phyloP scores from a whole-genome alignment of 2,113 vertebrate genomes.

The Oryzias celebensis region DNA sequence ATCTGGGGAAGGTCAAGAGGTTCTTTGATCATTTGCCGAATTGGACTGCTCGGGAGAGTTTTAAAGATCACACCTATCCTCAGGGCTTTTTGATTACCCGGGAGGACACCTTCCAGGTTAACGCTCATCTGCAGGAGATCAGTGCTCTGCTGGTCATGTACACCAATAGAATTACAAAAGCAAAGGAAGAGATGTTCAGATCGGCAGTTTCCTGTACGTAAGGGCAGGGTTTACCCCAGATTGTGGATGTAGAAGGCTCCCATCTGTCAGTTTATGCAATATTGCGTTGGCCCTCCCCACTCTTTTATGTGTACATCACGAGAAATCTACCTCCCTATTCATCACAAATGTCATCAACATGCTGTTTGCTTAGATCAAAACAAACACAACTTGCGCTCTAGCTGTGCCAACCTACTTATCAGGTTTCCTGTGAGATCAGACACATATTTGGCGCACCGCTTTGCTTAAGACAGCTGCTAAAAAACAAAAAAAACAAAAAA shows the following conservation, averaged over 20 bases:
- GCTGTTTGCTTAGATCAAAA: conserved; percentile 43
- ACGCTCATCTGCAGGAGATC: conserved; percentile 49
- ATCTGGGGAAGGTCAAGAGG: conserved; percentile 3
- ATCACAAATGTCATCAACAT: conserved; percentile 27
- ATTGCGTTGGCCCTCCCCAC: conserved; percentile 31
- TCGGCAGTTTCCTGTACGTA: conserved; percentile 9
- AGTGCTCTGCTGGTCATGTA: conserved; percentile 6
- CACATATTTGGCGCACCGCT: conserved; percentile 25
- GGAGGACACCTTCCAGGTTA: conserved; percentile 34
- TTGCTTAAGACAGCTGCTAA: not conserved
- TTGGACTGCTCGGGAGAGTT: conserved; percentile 43
- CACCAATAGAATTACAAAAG: conserved; percentile 16
- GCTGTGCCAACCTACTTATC: conserved; percentile 11
- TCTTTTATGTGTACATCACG: conserved; percentile 9
- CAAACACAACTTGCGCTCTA: conserved; percentile 33
- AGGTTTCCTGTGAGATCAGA: conserved; percentile 12
- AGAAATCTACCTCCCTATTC: conserved; percentile 27
- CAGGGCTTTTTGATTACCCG: conserved; percentile 47
- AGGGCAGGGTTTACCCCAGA: conserved; percentile 23
- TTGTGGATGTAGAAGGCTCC: conserved; percentile 44
- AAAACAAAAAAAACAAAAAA: conserved; percentile 1
- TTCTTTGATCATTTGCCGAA: conserved; percentile 23
- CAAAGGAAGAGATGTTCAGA: conserved; percentile 13
- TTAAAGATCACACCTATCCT: conserved; percentile 53
- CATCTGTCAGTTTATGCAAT: conserved; percentile 65